Conservation (phyloP, 2,797 vertebrate species). For the Phalanger gymnotis region DNA sequence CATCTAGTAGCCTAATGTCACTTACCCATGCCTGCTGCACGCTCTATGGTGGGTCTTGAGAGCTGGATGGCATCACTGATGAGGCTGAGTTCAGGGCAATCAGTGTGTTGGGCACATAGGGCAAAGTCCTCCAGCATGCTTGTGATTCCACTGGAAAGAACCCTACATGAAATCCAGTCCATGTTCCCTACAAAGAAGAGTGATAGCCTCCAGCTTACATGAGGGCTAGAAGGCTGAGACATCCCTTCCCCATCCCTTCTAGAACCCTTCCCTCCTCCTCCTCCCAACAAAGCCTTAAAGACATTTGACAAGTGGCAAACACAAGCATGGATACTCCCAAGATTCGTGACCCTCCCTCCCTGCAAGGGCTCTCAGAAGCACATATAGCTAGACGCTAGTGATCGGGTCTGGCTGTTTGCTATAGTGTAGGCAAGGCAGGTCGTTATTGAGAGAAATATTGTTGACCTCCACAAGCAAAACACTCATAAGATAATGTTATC, state of each 20-base stretch:
- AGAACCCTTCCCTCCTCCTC: background rate
- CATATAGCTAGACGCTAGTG: background rate
- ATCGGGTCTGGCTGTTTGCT: background rate
- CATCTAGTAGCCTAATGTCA: accelerated
- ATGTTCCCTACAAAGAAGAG: conserved; percentile 84
- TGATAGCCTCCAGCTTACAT: background rate
- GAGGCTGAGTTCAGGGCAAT: conserved; percentile 84
- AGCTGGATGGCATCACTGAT: conserved; percentile 87
- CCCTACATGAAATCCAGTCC: conserved; percentile 89
- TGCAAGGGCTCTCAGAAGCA: background rate
- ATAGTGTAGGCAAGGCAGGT: background rate
- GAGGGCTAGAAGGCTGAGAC: background rate
- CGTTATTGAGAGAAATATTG: background rate
- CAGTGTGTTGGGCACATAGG: conserved; percentile 78
- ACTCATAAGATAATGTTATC: background rate
- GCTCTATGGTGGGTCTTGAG: conserved; percentile 85
- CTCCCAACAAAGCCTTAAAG: background rate
- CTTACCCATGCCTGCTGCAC: conserved; percentile 85
- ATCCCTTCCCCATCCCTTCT: background rate
- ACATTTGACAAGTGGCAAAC: background rate
- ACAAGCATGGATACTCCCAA: background rate
- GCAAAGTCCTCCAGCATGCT: conserved; percentile 87
- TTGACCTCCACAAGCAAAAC: background rate
- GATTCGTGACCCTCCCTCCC: background rate
- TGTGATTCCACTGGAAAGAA: conserved; percentile 82